These are phyloP conservation scores for Silurus asotus DNA, from an alignment of 2,113 vertebrate genomes.

Conservation along the genomic window DNA sequence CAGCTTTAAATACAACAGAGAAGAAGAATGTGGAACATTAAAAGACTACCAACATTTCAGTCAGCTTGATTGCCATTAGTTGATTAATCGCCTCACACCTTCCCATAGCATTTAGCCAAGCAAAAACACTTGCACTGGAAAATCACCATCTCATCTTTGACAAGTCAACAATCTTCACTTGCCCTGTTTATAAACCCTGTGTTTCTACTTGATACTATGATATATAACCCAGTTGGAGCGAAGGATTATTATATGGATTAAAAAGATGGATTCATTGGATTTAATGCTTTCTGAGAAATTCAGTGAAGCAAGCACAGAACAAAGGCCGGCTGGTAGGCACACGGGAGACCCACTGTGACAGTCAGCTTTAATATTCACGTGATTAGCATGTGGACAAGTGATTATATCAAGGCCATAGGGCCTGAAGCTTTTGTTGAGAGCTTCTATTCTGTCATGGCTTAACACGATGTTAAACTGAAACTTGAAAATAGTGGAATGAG, in stretches of 20 bases:
- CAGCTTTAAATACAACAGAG: neutral
- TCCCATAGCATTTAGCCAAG: neutral
- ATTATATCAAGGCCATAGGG: constrained; percentile 47
- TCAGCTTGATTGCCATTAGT: constrained; percentile 24
- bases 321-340: constrained; percentile 47
- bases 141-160: neutral
- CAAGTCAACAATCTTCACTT: no score
- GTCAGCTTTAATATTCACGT: constrained; percentile 59
- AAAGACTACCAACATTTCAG: neutral
- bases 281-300: constrained; percentile 53
- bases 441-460: neutral
- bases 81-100: constrained; percentile 20
- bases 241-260: constrained; percentile 13
- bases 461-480: neutral
- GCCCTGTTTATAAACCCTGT: neutral
- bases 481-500: neutral
- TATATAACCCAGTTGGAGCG: neutral
- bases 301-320: constrained; percentile 49
- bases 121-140: neutral
- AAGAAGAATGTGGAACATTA: constrained; percentile 2
- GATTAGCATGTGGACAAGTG: constrained; percentile 53
- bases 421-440: neutral
- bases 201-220: neutral
- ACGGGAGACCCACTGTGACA: constrained; percentile 20
- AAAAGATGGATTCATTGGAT: neutral